phyloP scores from a whole-genome alignment of 2,113 vertebrate genomes.

The Blennius ocellaris region DNA sequence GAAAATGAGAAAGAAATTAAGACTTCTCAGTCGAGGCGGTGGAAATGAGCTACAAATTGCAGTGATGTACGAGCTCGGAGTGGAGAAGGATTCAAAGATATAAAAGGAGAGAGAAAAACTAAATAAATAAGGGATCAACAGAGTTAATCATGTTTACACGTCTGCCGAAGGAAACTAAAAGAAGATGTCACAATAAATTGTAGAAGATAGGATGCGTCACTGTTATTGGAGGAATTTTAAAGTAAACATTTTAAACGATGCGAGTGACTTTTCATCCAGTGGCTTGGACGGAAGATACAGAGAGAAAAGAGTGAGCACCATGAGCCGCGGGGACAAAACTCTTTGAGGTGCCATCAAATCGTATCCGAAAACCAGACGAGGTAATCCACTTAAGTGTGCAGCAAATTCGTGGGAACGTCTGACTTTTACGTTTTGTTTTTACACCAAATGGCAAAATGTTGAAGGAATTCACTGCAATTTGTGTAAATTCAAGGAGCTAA shows the following conservation, averaged over 20 bases:
- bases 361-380: constrained; percentile 10
- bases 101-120: too few species aligned
- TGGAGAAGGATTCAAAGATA: constrained; percentile 18
- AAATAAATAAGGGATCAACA: constrained; percentile 20
- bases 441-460: not conserved
- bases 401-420: not conserved
- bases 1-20: constrained; percentile 49
- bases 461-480: not conserved
- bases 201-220: not conserved
- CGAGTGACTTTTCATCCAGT: not conserved
- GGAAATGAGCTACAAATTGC: constrained; percentile 58
- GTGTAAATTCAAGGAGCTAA: too few species aligned
- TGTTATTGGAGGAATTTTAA: not conserved
- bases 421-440: too few species aligned
- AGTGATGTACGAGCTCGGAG: constrained; percentile 13
- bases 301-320: not conserved
- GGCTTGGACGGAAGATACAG: not conserved
- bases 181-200: constrained; percentile 1
- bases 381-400: constrained; percentile 4
- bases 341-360: not conserved
- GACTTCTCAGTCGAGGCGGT: constrained; percentile 12
- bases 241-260: constrained; percentile 11
- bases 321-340: too few species aligned
- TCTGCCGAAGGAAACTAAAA: constrained; percentile 17
- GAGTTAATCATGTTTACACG: constrained; percentile 26